These are phyloP conservation scores for Peromyscus californicus DNA, from an alignment of 2,113 vertebrate species.

Conservation along the genomic window DNA sequence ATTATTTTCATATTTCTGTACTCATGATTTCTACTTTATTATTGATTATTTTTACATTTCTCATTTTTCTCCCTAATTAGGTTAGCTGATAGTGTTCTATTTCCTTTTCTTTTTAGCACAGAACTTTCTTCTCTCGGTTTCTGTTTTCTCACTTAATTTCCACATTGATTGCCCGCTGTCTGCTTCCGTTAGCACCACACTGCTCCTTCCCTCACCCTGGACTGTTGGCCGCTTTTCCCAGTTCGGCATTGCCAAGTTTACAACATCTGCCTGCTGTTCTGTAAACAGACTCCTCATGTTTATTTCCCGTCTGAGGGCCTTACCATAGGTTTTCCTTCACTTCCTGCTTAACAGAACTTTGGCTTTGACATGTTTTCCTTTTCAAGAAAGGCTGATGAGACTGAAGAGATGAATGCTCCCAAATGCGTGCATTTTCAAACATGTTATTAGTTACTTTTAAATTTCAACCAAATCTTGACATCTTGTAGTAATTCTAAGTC, in stretches of 20 bases:
- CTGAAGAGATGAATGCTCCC: neutral
- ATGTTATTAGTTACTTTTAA: neutral
- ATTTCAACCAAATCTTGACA: neutral
- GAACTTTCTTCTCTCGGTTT: neutral
- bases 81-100: neutral
- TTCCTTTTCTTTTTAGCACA: neutral
- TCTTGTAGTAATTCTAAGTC: neutral
- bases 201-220: neutral
- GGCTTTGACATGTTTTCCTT: neutral
- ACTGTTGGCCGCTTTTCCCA: neutral
- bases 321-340: neutral
- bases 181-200: neutral
- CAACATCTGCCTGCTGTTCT: neutral
- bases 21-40: neutral
- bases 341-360: neutral
- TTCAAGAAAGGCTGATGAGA: neutral
- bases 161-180: neutral
- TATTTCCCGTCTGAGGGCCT: neutral
- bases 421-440: neutral
- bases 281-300: neutral
- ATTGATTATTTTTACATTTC: neutral
- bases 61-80: neutral
- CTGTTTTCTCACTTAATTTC: neutral
- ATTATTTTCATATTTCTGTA: neutral
- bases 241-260: neutral